These are phyloP conservation scores for Echinometra lucunter DNA, from an alignment of 53 echinoderm and acorn worm genomes.

Conservation along the genomic window DNA sequence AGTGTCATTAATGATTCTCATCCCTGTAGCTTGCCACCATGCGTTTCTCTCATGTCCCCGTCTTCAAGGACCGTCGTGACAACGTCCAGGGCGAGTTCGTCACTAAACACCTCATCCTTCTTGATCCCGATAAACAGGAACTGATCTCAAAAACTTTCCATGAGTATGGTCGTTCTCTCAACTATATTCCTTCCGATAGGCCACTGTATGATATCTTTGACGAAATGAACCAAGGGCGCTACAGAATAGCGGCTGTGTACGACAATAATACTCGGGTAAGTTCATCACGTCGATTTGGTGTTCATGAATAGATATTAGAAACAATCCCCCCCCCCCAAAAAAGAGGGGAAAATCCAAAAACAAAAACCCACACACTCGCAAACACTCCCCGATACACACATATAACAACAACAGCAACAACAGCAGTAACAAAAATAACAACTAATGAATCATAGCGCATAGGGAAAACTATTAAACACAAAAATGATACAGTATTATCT, in stretches of 20 bases:
- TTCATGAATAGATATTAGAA: too few relatives aligned
- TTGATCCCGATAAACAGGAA: constrained; percentile 74
- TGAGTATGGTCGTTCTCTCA: constrained; percentile 75
- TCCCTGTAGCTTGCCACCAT: constrained; percentile 65
- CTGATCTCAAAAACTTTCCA: constrained; percentile 71
- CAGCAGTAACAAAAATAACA: too few relatives aligned
- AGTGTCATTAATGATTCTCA: not conserved
- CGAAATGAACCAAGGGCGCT: constrained; percentile 82
- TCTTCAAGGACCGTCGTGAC: constrained; percentile 71
- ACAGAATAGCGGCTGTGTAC: constrained; percentile 80
- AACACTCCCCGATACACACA: too few relatives aligned
- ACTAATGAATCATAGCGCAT: too few relatives aligned
- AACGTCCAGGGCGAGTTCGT: constrained; percentile 79
- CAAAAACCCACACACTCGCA: too few relatives aligned
- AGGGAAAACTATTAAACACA: too few relatives aligned
- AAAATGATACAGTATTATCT: too few relatives aligned
- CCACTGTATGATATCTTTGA: constrained; percentile 83
- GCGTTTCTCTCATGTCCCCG: constrained; percentile 81
- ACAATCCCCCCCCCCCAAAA: too few relatives aligned
- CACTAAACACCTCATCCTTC: constrained; percentile 78
- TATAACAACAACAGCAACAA: too few relatives aligned
- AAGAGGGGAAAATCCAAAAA: too few relatives aligned
- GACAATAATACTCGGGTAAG: constrained; percentile 25
- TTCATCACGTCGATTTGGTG: too few relatives aligned
- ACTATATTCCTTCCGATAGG: constrained; percentile 67